phyloP scores from a whole-genome alignment of 2,797 vertebrate species.

The Intellagama lesueurii region DNA sequence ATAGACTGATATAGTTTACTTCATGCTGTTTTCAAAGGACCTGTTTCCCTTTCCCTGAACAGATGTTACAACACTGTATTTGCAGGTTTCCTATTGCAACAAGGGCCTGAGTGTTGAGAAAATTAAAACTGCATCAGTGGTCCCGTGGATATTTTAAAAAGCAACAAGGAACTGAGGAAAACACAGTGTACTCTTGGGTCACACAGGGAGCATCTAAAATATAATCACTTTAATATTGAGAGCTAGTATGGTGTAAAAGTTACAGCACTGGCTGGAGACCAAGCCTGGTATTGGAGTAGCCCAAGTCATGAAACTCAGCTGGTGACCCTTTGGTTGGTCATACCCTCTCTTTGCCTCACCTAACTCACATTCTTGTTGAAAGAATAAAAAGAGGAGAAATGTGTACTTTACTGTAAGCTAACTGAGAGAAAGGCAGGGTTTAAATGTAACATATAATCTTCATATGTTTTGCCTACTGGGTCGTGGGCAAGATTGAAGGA shows the following conservation, averaged over 20 bases:
- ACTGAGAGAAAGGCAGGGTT: background rate
- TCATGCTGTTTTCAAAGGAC: background rate
- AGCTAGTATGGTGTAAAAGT: no score
- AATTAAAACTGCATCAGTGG: background rate
- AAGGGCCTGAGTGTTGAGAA: background rate
- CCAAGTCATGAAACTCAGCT: no score
- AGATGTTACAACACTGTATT: accelerated
- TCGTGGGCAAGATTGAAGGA: background rate
- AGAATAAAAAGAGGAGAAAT: background rate
- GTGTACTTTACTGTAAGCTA: background rate
- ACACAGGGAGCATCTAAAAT: no score
- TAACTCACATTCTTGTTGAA: background rate
- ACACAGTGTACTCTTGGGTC: background rate
- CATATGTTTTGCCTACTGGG: background rate
- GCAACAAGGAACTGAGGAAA: background rate
- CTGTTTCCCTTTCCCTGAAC: background rate
- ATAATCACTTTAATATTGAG: background rate
- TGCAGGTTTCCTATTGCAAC: background rate
- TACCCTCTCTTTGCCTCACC: background rate
- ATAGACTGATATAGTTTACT: background rate
- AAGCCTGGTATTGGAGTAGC: background rate
- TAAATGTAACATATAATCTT: background rate
- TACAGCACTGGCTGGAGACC: no score
- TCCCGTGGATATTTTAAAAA: background rate
- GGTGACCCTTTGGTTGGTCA: background rate